A percentile compares a stretch with the other conserved stretches of the same genome.
These are phyloP conservation scores for Brachionus koreanus DNA, from an alignment of 1,140 invertebrate genomes.

Conservation along the genomic window DNA sequence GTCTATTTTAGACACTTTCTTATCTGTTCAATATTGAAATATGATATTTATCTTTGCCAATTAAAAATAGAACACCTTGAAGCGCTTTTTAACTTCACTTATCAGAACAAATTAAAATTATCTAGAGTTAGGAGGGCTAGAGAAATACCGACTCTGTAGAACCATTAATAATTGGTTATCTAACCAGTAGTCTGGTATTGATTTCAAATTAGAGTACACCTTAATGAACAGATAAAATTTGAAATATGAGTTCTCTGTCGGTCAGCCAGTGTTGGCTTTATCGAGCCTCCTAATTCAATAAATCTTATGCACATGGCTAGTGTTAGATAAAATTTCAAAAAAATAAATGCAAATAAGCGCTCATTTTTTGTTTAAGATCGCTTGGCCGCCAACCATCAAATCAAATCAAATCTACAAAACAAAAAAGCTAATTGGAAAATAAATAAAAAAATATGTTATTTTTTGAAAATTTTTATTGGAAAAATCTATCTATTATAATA, in stretches of 20 bases:
- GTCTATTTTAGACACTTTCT: neutral
- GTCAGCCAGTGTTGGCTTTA: neutral
- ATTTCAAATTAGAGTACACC: conserved; percentile 25
- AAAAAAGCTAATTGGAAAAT: too few species aligned
- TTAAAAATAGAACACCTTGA: neutral
- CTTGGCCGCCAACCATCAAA: too few species aligned
- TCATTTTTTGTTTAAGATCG: neutral
- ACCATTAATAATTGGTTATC: conserved; percentile 12
- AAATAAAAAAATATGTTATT: neutral
- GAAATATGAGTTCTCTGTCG: neutral
- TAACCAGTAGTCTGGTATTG: neutral
- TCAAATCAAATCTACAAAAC: too few species aligned
- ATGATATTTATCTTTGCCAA: conserved; percentile 11
- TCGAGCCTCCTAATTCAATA: neutral
- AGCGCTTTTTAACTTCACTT: conserved; percentile 17
- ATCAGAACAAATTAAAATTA: neutral
- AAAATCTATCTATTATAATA: too few species aligned
- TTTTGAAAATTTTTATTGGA: too few species aligned
- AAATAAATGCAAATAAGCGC: neutral
- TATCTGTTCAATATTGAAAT: conserved; percentile 12
- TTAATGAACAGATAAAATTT: conserved; percentile 31
- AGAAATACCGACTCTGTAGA: neutral
- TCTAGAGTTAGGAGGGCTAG: neutral
- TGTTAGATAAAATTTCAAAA: neutral
- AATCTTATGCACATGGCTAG: neutral